Conservation (phyloP, 2,888 invertebrate species). For the Drosophila niveifrons region DNA sequence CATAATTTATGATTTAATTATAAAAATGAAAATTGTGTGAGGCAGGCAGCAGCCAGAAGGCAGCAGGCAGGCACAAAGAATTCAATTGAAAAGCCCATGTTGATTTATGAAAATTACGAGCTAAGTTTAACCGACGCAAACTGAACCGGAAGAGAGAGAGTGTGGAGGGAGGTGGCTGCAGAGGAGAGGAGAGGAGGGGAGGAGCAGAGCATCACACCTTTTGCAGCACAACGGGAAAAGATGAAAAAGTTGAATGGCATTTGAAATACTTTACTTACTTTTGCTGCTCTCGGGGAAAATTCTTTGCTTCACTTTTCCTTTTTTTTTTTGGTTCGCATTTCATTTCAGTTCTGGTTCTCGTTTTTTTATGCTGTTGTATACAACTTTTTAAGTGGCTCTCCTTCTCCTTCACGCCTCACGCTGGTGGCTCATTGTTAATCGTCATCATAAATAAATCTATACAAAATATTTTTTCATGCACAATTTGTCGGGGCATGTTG, state of each 20-base stretch:
- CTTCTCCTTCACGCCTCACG: conserved; percentile 4
- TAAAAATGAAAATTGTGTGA: conserved; percentile 51
- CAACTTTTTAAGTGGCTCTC: conserved; percentile 55
- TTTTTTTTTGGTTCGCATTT: not conserved
- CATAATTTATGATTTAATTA: conserved; percentile 76
- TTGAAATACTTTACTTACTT: conserved; percentile 26
- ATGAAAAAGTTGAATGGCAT: conserved; percentile 37
- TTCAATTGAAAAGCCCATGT: conserved; percentile 71
- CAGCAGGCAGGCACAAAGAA: conserved; percentile 29
- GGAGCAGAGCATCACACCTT: conserved; percentile 32
- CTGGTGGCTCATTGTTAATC: conserved; percentile 66
- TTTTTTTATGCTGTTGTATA: conserved; percentile 19
- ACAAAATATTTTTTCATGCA: conserved; percentile 53
- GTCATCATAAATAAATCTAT: conserved; percentile 71
- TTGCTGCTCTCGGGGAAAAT: not conserved
- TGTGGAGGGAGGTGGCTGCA: not conserved
- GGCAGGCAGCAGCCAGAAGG: not conserved
- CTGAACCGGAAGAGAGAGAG: not conserved
- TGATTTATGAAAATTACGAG: conserved; percentile 75
- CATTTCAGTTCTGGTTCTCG: not conserved
- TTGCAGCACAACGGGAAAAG: not conserved
- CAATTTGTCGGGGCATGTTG: conserved; percentile 65
- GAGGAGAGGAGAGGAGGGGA: not conserved
- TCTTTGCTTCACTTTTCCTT: not conserved
- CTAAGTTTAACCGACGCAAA: conserved; percentile 47